Percentiles rank a stretch among this genome's conserved stretches.
Conservation (phyloP, 2,888 invertebrate species). For the Eupeodes luniger region DNA sequence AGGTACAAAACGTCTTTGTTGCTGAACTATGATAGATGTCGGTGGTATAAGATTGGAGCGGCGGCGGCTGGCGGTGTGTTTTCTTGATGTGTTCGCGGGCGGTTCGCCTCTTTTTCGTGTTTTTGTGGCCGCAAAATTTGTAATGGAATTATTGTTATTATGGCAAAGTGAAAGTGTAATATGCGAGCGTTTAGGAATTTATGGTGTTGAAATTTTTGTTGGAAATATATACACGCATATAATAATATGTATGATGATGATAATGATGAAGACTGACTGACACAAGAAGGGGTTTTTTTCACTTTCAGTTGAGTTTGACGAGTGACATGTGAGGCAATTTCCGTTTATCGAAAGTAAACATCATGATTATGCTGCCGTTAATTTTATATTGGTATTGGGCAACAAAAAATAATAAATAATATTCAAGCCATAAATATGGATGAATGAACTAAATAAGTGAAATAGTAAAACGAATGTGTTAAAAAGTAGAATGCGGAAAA, state of each 20-base stretch:
- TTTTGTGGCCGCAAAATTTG: slow-evolving; percentile 53
- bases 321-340: slow-evolving; percentile 53
- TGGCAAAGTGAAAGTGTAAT: slow-evolving; percentile 73
- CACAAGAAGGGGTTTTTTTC: slow-evolving; percentile 43
- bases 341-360: slow-evolving; percentile 41
- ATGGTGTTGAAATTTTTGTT: slow-evolving; percentile 68
- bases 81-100: neutral
- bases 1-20: neutral
- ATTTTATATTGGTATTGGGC: slow-evolving; percentile 5
- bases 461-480: too few species aligned
- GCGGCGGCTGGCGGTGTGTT: too few species aligned
- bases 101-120: slow-evolving; percentile 38
- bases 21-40: slow-evolving; percentile 23
- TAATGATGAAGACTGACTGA: slow-evolving; percentile 16
- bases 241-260: neutral
- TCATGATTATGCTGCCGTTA: slow-evolving; percentile 2
- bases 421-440: neutral
- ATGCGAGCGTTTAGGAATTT: slow-evolving; percentile 74
- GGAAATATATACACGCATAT: neutral
- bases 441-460: neutral
- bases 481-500: too few species aligned
- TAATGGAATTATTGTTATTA: slow-evolving; percentile 55
- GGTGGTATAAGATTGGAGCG: slow-evolving; percentile 10
- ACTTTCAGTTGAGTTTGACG: slow-evolving; percentile 51
- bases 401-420: neutral